Evolutionary conservation across 2,888 invertebrate genomes (phyloP), one percentile per base, ranked within the genome.

Genomic region (Microchrysa polita): DNA sequence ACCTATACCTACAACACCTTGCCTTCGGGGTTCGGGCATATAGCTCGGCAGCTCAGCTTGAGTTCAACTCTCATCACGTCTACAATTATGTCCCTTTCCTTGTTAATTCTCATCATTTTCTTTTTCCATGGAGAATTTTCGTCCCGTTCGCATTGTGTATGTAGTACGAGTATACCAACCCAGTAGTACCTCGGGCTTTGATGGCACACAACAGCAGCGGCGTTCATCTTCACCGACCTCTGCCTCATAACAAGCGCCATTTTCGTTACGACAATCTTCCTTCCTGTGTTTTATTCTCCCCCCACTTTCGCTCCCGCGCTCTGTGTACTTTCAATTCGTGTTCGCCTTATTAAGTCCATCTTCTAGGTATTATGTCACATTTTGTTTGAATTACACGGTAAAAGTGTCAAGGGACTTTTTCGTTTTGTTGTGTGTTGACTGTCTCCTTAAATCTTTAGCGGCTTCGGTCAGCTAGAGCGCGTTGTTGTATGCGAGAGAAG

Each of bases 361-460:
- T 52, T 67, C 67, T 67, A 14, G 67, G 67, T 67, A 67, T 67
- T 67, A 67, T 67, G 67, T 67, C 67, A 67, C 67, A 67, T 67
- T 67, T 67, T 27, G 53, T 67, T 67, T 67, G 67, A 53, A 67
- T 67, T 67, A 67, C 67, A 67, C 55, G 55, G 67, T 27, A 67
- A 67, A 67, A 67, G 67, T 67, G 67, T 52, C 67, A 53, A 53
- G 67, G 67, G 67, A 67, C 53, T 67, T 53, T 34, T 67, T 67
- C 67, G 67, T 53, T 67, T 67, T 53, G 53, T 67, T 53, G 55
- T 67, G 55, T 67, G 67, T 67, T 67, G 53, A 67, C 67, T 67
- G 67, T 67, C 67, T 34, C 53, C 67, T 67, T 67, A 67, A 67
- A 67, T 67, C 67, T 67, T 67, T 34, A 34, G 67, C 34, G 67